Base-by-base conservation (phyloP, 1,140 invertebrate genomes). In the Drosophila ercepeae region DNA sequence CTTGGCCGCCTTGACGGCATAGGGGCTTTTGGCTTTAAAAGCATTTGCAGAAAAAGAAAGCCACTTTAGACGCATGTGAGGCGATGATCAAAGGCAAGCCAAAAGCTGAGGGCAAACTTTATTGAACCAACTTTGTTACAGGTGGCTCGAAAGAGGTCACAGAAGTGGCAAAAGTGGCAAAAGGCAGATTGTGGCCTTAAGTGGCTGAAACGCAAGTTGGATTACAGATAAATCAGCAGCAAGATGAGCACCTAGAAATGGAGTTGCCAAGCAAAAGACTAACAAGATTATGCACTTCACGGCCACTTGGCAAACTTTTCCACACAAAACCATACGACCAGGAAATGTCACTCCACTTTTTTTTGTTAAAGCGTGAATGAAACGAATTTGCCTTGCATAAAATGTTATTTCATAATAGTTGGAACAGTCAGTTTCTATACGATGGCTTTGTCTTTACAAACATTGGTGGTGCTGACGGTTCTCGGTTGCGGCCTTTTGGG, bases 61-160 rank as follows among this genome's bases (percentile, higher is more conserved):
- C 49, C 50, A 48, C 44, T 63, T 72, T 36, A 73, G 42, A 63
- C 50, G 45, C 69, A 73, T 39, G 49, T 55, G 70, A 73, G 18
- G 49, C 44, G 70, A 61, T 72, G 70, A 73, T 73, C 70, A 73
- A 73, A 73, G 70, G 59, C 44, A 34, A 29, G 42, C 42, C 50
- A 41, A 50, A 29, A 36, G 42, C 57, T 23, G 21, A 52, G 46
- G 57, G 68, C 68, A 52, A 71, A 73, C 67, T 72, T 72, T 72
- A 72, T 72, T 71, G 69, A 72, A 71, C 55, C 55, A 72, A 72
- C 55, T 72, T 72, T 72, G 55, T 52, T 61, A 53, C 57, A 70
- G 42, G 60, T 64, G 61, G 61, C 55, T 32, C 57, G 34, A 49
- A 41, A 29, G 25, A 25, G 58, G 48, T 63, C 19, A 18, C 27